A percentile compares a stretch with the other conserved stretches of the same genome.
These are phyloP conservation scores for Crioceris asparagi DNA, from an alignment of 2,888 invertebrate species.

Conservation along the genomic window DNA sequence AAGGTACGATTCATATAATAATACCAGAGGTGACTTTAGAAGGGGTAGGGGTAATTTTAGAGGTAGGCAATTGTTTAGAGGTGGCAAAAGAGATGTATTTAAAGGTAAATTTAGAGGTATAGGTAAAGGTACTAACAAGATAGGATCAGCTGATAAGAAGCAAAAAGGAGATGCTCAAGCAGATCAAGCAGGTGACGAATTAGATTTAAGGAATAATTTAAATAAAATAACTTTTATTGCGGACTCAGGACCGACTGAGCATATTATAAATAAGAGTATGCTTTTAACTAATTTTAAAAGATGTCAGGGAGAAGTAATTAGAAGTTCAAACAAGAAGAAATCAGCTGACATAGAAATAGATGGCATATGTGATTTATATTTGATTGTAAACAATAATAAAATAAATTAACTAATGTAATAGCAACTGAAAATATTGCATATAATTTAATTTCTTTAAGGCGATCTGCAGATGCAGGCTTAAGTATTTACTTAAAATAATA, in stretches of 20 bases:
- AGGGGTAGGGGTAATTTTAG: too few relatives aligned
- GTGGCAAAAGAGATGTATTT: too few relatives aligned
- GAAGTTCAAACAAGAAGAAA: conserved; percentile 2
- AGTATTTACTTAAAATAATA: conserved; percentile 1
- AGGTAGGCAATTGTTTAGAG: too few relatives aligned
- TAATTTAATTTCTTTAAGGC: conserved; percentile 1
- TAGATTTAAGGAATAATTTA: neutral
- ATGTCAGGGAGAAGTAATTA: neutral
- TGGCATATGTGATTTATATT: conserved; percentile 2
- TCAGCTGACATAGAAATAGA: conserved; percentile 2
- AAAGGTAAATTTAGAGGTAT: neutral
- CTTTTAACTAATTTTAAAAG: conserved; percentile 1
- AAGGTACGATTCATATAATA: too few relatives aligned
- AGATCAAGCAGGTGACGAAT: neutral
- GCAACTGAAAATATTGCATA: conserved; percentile 1
- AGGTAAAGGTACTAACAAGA: neutral
- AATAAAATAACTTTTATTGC: conserved; percentile 2
- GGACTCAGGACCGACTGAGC: conserved; percentile 4
- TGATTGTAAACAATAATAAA: too few relatives aligned
- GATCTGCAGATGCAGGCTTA: conserved; percentile 1
- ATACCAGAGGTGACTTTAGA: too few relatives aligned
- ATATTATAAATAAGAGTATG: conserved; percentile 3
- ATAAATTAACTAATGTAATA: conserved; percentile 1
- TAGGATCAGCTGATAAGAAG: neutral
- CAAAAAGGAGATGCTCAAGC: neutral